Base-by-base conservation (phyloP, 1,140 invertebrate genomes). In the Nasonia vitripennis region DNA sequence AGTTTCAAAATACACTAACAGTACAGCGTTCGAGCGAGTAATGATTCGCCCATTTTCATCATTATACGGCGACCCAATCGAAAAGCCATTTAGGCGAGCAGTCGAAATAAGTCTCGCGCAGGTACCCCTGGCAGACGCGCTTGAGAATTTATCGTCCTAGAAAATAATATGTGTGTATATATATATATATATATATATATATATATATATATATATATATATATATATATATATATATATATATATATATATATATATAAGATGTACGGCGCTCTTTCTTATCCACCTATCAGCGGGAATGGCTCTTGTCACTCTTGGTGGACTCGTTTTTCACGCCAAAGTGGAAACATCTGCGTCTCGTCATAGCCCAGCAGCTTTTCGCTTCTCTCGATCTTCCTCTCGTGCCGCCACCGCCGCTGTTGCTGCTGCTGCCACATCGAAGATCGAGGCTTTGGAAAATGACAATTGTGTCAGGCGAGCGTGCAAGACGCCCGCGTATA, bases 361-460 rank as follows among this genome's bases (percentile, higher is more conserved):
- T 67, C 31, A 41, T 55, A 75, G 7, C 23, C 5, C 17, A 45
- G 27, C 45, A 73, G 14, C 70, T 71, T 51, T 73, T 73, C 78
- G 41, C 23, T 74, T 74, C 78, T 9, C 45, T 81, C 14, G 41
- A 12, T 34, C 10, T 62, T 62, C 78, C 78, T 34, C 51, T 51
- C 31, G 31, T 34, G 1, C 48, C 78, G 41, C 31, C 9, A 23
- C 11, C 75, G 6, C 45, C 41, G 17, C 62, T 2, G 62, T 3
- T 11, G 14, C 62, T 5, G 17, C 31, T 17, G 68, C 23, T 17
- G 23, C 68, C 23, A 31, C 17, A 84, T 84, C 67, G 62, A 80
- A 84, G 77, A 84, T 84, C 62, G 83, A 31, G 27, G 41, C 17
- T 55, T 84, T 84, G 31, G 78, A 75, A 51, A 78, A 77, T 62